Conservation (phyloP, 1,140 invertebrate genomes). For the Archivesica marissinica region DNA sequence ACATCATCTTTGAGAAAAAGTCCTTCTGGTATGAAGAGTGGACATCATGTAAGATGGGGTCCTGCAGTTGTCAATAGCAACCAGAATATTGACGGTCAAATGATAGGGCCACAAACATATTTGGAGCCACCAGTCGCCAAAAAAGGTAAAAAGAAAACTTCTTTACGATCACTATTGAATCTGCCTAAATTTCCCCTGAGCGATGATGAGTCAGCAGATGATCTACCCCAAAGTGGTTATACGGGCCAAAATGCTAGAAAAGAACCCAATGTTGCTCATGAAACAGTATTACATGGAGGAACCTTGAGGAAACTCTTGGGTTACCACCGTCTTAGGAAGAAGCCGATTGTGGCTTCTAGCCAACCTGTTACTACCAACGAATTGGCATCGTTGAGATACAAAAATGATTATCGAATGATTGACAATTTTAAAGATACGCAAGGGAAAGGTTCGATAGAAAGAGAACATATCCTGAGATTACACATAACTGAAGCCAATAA, state of each 20-base stretch:
- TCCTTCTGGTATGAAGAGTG: conserved; percentile 44
- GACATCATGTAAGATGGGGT: conserved; percentile 55
- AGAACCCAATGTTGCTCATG: background rate
- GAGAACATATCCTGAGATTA: conserved; percentile 28
- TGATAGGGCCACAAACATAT: background rate
- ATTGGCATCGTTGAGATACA: conserved; percentile 48
- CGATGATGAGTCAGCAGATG: conserved; percentile 49
- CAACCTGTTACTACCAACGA: conserved; percentile 3
- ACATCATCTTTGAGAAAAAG: conserved; percentile 58
- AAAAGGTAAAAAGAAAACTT: conserved; percentile 53
- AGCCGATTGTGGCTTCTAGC: background rate
- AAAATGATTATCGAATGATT: background rate
- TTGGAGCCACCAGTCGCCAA: background rate
- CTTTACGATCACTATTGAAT: conserved; percentile 45
- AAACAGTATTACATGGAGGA: background rate
- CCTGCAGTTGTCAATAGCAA: conserved; percentile 41
- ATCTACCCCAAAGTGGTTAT: background rate
- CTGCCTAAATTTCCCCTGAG: conserved; percentile 54
- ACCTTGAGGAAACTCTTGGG: conserved; percentile 43
- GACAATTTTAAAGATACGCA: background rate
- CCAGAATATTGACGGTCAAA: background rate
- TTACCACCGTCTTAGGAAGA: background rate
- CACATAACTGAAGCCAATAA: conserved; percentile 46
- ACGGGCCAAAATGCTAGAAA: background rate
- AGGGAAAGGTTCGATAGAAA: background rate